Percentiles rank a stretch among this genome's conserved stretches.
Evolutionary conservation across 2,797 vertebrate species (phyloP).

Genomic region (Calcarius lapponicus): DNA sequence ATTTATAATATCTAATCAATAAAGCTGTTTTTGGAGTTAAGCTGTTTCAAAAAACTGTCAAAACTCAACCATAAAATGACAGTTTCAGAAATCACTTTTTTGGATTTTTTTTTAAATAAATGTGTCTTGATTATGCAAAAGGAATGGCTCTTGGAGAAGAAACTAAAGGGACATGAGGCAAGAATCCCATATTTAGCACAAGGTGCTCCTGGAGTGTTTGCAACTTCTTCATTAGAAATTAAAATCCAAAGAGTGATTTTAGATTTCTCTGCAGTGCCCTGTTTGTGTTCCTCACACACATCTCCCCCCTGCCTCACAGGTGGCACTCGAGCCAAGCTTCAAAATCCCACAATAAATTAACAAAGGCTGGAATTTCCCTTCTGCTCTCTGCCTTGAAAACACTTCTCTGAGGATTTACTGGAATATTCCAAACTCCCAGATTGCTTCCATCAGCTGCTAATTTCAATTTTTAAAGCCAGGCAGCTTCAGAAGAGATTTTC

Average conservation of each 20-base stretch:
- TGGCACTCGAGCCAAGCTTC: neutral
- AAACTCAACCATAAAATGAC: neutral
- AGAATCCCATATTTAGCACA: neutral
- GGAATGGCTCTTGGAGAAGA: neutral
- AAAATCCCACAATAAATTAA: neutral
- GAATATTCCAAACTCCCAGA: neutral
- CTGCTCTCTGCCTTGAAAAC: neutral
- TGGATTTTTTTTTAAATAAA: neutral
- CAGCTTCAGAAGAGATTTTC: neutral
- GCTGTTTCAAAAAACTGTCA: fast-evolving
- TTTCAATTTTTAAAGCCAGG: neutral
- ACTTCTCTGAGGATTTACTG: neutral
- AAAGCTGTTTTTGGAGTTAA: neutral
- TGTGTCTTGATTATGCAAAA: neutral
- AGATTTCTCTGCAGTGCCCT: neutral
- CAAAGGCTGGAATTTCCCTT: fast-evolving
- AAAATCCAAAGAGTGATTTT: neutral
- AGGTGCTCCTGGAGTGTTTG: neutral
- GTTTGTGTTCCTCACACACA: neutral
- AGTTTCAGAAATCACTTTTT: neutral
- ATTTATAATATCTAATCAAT: neutral
- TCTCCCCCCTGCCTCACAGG: neutral
- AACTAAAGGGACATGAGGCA: fast-evolving
- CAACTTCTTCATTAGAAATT: neutral
- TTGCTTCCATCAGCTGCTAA: neutral